Evolutionary conservation across 2,113 vertebrate species (phyloP).

Genomic region (Aspiorhynchus laticeps): DNA sequence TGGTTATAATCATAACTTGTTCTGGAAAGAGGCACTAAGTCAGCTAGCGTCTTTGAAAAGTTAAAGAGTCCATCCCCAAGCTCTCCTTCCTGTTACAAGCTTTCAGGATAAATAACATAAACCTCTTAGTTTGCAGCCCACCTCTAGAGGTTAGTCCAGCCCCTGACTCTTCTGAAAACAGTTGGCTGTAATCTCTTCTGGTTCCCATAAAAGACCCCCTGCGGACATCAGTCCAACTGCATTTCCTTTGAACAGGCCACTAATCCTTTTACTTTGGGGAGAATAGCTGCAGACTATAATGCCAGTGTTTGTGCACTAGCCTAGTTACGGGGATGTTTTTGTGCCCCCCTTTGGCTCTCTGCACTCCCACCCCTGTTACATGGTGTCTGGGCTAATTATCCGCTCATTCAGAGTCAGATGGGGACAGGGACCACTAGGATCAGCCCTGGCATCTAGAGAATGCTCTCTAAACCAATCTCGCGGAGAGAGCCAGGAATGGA

Average conservation of each 20-base stretch:
- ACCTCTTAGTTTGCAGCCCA: slow-evolving; percentile 33
- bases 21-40: background rate
- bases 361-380: slow-evolving; percentile 32
- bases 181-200: slow-evolving; percentile 71
- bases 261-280: slow-evolving; percentile 73
- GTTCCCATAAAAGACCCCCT: slow-evolving; percentile 64
- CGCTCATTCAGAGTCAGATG: slow-evolving; percentile 59
- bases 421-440: slow-evolving; percentile 54
- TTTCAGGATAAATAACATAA: slow-evolving; percentile 42
- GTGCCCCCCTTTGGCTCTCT: slow-evolving; percentile 27
- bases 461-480: slow-evolving; percentile 35
- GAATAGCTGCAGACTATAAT: slow-evolving; percentile 58
- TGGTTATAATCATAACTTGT: background rate
- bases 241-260: slow-evolving; percentile 73
- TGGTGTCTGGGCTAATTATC: slow-evolving; percentile 53
- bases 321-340: slow-evolving; percentile 18
- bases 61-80: slow-evolving; percentile 25
- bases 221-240: slow-evolving; percentile 65
- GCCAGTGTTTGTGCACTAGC: slow-evolving; percentile 43
- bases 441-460: slow-evolving; percentile 62
- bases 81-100: slow-evolving; percentile 13
- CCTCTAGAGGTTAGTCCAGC: slow-evolving; percentile 47
- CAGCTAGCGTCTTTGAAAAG: slow-evolving; percentile 40
- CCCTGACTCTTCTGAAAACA: slow-evolving; percentile 54
- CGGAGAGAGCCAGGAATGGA: background rate